Base-by-base conservation (phyloP, 2,797 vertebrate species). In the Chromis chromis region DNA sequence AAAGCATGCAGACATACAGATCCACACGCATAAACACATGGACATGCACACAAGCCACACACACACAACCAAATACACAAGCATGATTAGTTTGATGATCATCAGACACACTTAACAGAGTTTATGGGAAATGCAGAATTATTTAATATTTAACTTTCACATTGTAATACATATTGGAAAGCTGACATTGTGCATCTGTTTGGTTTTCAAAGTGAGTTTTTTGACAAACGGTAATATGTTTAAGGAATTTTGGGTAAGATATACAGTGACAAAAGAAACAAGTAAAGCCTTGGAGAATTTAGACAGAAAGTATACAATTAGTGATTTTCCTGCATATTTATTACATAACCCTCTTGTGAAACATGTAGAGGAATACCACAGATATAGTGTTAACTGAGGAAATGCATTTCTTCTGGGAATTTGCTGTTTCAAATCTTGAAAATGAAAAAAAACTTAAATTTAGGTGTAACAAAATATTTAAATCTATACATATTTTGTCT, bases 11-110 rank as follows among this genome's bases (percentile, higher is more conserved):
- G 36, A 10, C 63, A 76, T 55, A 70, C 65, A 46, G 60, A 27
- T 19, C 6, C 60, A 70, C 59, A 52, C 27, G 6, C 72, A 76
- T 36, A 63, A 54, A 79, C 70, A 77, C 65, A 74, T 5, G 25
- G 39, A 72, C 61, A 70, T 8, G 21, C 74, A 82, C 67, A 74
- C 50, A 50, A 66, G 33, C 5, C 65, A 77, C 62, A 73, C 60
- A 49, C 48, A 50, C 46, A 70, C 60, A 70, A 5, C 28, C 68
- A 73, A 8, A 65, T 49, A 74, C 53, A 67, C 50, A 52, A 33
- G 17, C 19, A 25, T 48, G 54, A 76, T 88, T 87, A 84, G 65
- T 73, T 65, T 82, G 65, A 87, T 74, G 74, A 84, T 73, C 64
- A 62, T 87, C 54, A 77, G 63, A 70, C 54, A 61, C 58, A 17